A percentile compares a stretch with the other conserved stretches of the same genome.
Conservation (phyloP, 64 coral and sea anemone genomes). For the Hydrozoanthus tunicans region DNA sequence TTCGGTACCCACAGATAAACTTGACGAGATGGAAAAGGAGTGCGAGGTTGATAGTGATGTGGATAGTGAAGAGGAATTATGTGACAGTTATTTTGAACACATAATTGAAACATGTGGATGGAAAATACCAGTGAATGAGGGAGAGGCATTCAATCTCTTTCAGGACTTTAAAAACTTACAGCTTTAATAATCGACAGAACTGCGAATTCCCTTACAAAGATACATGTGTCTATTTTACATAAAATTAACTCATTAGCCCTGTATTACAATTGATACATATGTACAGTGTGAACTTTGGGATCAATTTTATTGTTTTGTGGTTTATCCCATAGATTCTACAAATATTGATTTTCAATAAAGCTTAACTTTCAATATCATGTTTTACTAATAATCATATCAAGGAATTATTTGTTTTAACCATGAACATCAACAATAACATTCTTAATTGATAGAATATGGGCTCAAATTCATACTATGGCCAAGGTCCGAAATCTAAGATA, state of each 20-base stretch:
- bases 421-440: constrained; percentile 9
- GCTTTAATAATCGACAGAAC: not conserved
- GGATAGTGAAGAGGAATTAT: not conserved
- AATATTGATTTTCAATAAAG: not conserved
- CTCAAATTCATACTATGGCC: not conserved
- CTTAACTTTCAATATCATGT: not conserved
- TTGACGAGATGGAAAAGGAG: not conserved
- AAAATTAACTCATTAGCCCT: not conserved
- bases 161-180: constrained; percentile 6
- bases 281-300: constrained; percentile 12
- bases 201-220: not conserved
- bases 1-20: not conserved
- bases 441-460: not conserved
- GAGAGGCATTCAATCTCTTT: constrained; percentile 24
- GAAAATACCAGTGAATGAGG: constrained; percentile 1
- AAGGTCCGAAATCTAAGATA: not conserved
- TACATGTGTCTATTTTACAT: not conserved
- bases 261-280: not conserved
- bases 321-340: constrained; percentile 12
- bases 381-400: not conserved
- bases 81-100: not conserved
- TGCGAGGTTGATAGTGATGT: not conserved
- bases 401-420: not conserved
- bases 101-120: not conserved
- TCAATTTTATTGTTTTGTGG: constrained; percentile 6